These are phyloP conservation scores for Yponomeuta cagnagella DNA, from an alignment of 2,888 invertebrate species.

Conservation along the genomic window DNA sequence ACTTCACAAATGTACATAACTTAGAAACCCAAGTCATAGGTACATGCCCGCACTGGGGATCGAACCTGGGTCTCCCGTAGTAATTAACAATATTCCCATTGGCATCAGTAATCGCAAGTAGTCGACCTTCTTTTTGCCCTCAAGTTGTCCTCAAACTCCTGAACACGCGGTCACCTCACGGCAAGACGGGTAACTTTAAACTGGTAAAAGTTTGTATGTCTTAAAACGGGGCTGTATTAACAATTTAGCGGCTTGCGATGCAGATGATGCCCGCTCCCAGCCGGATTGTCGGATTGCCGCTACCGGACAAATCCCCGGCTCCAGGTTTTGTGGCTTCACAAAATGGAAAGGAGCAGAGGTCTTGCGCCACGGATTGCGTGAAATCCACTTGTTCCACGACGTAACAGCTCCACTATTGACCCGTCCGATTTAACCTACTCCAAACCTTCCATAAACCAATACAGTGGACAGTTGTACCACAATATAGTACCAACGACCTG, in stretches of 20 bases:
- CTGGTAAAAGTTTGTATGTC: constrained; percentile 12
- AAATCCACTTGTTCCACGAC: not conserved
- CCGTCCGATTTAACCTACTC: not conserved
- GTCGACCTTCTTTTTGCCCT: too few relatives aligned
- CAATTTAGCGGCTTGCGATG: constrained; percentile 19
- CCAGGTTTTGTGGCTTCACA: not conserved
- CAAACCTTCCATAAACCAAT: too few relatives aligned
- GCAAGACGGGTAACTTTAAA: constrained; percentile 7
- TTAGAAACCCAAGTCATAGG: too few relatives aligned
- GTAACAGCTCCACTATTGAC: not conserved
- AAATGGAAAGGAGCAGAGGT: not conserved
- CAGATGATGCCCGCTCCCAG: constrained; percentile 15
- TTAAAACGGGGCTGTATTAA: constrained; percentile 23
- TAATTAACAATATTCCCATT: too few relatives aligned
- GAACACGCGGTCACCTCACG: not conserved
- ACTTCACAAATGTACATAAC: too few relatives aligned
- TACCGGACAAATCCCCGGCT: not conserved
- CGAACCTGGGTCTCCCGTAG: too few relatives aligned
- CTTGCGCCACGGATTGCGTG: not conserved
- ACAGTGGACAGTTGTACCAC: too few relatives aligned
- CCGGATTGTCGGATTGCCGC: not conserved
- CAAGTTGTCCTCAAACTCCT: not conserved
- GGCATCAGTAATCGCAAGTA: too few relatives aligned
- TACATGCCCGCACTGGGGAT: too few relatives aligned
- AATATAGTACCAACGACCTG: too few relatives aligned